phyloP scores from a whole-genome alignment of 2,113 vertebrate species.

The Perca fluviatilis region DNA sequence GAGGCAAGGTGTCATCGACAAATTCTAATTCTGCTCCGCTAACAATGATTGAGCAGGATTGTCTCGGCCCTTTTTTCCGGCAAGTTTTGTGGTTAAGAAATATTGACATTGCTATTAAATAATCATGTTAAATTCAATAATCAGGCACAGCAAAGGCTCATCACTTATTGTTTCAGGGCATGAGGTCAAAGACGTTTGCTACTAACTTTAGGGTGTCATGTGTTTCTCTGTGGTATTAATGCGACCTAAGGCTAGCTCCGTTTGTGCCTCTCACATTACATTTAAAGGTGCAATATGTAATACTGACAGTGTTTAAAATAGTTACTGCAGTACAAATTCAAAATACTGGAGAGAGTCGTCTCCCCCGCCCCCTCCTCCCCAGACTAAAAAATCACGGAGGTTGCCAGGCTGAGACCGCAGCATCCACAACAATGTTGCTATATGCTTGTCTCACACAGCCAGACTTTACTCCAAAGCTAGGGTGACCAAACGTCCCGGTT shows the following conservation, averaged over 20 bases:
- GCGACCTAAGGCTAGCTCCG: too few species aligned
- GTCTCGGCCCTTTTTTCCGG: neutral
- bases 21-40: neutral
- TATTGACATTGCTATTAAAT: neutral
- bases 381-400: too few species aligned
- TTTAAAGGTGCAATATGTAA: too few species aligned
- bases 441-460: too few species aligned
- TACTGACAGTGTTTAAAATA: too few species aligned
- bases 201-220: neutral
- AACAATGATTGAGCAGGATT: neutral
- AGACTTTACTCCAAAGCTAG: too few species aligned
- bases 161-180: neutral
- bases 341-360: too few species aligned
- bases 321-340: too few species aligned
- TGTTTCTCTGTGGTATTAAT: neutral
- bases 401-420: too few species aligned
- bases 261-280: neutral
- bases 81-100: neutral
- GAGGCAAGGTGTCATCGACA: constrained; percentile 19
- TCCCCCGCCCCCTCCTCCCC: too few species aligned
- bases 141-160: neutral
- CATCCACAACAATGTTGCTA: too few species aligned
- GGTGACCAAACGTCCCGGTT: too few species aligned
- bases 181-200: neutral
- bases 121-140: neutral